Evolutionary conservation across 2,113 vertebrate species (phyloP).

Genomic region (Herpetotheres cachinnans): DNA sequence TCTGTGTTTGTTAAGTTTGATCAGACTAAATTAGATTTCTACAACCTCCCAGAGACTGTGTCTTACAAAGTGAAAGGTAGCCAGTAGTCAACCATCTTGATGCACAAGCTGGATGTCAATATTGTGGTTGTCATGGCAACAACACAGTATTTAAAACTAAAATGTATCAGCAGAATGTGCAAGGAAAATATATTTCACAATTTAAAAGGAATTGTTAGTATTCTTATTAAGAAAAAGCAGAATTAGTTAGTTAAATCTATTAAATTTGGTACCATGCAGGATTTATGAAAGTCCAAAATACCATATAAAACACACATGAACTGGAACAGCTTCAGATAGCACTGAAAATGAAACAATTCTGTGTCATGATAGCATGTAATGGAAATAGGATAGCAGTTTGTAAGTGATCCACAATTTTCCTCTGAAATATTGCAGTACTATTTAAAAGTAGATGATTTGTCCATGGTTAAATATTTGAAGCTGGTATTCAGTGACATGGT

Average conservation of each 20-base stretch:
- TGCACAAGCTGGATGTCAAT: neutral
- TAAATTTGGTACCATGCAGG: neutral
- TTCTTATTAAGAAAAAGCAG: neutral
- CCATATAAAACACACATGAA: neutral
- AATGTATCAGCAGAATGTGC: neutral
- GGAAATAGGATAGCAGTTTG: neutral
- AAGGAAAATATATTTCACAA: neutral
- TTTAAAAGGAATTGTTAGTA: neutral
- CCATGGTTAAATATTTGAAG: neutral
- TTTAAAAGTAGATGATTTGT: neutral
- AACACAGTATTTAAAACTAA: neutral
- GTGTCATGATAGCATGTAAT: neutral
- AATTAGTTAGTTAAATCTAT: neutral
- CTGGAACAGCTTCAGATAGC: neutral
- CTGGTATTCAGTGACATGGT: neutral
- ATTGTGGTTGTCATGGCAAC: neutral
- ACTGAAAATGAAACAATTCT: neutral
- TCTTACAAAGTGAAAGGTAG: neutral
- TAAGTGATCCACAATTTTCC: neutral
- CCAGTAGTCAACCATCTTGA: neutral
- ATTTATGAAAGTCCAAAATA: neutral
- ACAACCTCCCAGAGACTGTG: neutral
- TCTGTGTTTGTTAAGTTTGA: neutral
- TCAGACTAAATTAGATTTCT: neutral
- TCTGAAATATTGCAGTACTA: neutral